A percentile compares a stretch with the other conserved stretches of the same genome.
Evolutionary conservation across 2,797 vertebrate species (phyloP).

Genomic region (Leucoraja ocellata): DNA sequence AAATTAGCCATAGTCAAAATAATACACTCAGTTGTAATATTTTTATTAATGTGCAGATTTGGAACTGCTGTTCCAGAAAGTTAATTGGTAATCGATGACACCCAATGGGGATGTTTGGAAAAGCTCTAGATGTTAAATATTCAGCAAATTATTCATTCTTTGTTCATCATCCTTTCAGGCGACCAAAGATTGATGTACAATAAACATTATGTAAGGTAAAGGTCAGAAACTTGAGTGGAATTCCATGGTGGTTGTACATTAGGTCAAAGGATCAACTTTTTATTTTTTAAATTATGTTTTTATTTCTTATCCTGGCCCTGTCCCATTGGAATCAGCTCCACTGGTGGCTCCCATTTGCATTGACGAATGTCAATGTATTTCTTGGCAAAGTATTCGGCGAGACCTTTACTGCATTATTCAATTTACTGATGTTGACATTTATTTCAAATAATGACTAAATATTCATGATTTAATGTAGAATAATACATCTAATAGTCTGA

Average conservation of each 20-base stretch:
- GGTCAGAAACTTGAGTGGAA: neutral
- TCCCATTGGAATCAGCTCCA: constrained; percentile 59
- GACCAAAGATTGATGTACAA: neutral
- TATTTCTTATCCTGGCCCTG: constrained; percentile 47
- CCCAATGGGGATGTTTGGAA: neutral
- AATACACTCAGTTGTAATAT: neutral
- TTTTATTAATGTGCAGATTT: constrained; percentile 8
- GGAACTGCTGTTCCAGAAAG: neutral
- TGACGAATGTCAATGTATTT: constrained; percentile 67
- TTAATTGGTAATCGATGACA: neutral
- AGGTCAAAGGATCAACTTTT: constrained; percentile 10
- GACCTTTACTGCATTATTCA: constrained; percentile 61
- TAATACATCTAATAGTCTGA: constrained; percentile 51
- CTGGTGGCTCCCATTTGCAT: constrained; percentile 61
- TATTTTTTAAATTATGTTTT: constrained; percentile 15
- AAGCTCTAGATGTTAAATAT: constrained; percentile 1
- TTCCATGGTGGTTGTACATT: neutral
- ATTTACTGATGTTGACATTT: constrained; percentile 64
- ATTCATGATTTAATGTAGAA: constrained; percentile 60
- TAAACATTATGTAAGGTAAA: neutral
- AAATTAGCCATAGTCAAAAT: neutral
- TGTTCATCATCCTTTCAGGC: neutral
- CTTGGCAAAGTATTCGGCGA: constrained; percentile 49
- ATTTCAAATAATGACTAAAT: constrained; percentile 72
- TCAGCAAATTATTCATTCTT: neutral